These are phyloP conservation scores for Bubalus kerabau DNA, from an alignment of 2,113 vertebrate genomes.

Conservation along the genomic window DNA sequence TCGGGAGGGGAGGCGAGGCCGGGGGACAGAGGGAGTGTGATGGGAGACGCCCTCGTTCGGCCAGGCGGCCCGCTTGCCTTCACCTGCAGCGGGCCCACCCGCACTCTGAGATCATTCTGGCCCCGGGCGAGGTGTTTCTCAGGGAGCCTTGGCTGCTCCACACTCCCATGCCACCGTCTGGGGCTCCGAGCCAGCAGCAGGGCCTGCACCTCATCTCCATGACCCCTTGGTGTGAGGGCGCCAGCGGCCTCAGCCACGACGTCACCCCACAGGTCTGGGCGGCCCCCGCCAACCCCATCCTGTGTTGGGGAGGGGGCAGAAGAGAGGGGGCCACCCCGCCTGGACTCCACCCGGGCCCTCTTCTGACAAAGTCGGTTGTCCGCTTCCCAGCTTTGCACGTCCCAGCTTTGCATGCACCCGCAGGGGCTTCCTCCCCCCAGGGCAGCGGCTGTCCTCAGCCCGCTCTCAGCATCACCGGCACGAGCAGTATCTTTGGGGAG, in stretches of 20 bases:
- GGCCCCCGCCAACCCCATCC: neutral
- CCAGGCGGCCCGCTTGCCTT: neutral
- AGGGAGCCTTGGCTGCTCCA: neutral
- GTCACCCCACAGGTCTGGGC: too few relatives aligned
- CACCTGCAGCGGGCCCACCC: neutral
- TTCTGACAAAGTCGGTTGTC: neutral
- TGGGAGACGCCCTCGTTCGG: neutral
- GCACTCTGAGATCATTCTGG: constrained; percentile 34
- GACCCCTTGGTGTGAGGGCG: neutral
- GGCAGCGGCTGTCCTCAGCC: neutral
- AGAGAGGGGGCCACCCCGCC: neutral
- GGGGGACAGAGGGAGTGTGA: neutral
- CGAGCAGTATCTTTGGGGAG: accelerated
- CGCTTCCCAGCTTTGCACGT: accelerated
- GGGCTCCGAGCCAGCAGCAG: neutral
- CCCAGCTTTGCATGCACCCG: accelerated
- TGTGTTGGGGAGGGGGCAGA: accelerated
- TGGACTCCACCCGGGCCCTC: accelerated
- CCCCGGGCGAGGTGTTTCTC: neutral
- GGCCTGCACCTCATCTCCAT: neutral
- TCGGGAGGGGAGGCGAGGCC: neutral
- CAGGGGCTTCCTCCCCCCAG: neutral
- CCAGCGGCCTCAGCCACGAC: accelerated
- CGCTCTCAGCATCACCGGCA: too few relatives aligned
- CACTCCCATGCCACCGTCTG: neutral